A percentile compares a stretch with the other conserved stretches of the same genome.
Conservation (phyloP, 2,113 vertebrate genomes). For the Melanostigma gelatinosum region DNA sequence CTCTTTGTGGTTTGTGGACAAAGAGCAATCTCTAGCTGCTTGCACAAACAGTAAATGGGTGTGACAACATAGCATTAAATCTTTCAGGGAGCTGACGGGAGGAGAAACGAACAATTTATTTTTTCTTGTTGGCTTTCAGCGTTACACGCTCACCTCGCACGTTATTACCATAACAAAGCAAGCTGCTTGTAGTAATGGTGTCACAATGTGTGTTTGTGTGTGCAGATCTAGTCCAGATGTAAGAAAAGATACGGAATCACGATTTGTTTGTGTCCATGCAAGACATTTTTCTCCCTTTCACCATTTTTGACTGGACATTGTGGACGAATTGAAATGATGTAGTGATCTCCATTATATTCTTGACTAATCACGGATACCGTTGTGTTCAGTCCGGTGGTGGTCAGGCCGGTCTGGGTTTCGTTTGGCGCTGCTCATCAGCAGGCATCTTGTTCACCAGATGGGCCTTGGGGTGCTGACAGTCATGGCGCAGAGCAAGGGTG, state of each 20-base stretch:
- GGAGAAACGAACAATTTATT: not conserved
- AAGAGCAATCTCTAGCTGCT: constrained; percentile 20
- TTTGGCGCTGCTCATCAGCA: constrained; percentile 56
- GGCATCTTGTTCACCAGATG: constrained; percentile 68
- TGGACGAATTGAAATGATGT: not conserved
- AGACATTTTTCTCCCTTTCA: not conserved
- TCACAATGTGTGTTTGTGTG: not conserved
- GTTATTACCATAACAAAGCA: constrained; percentile 22
- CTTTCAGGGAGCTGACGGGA: not conserved
- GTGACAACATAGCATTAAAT: constrained; percentile 35
- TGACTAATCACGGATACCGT: not conserved
- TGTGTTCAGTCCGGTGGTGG: constrained; percentile 5
- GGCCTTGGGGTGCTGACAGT: constrained; percentile 39
- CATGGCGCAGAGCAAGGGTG: constrained; percentile 42
- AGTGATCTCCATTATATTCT: not conserved
- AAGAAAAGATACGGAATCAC: not conserved
- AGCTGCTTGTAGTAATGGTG: not conserved
- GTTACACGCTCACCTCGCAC: not conserved
- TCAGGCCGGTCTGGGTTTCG: constrained; percentile 20
- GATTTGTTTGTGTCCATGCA: constrained; percentile 1
- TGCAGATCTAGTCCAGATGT: not conserved
- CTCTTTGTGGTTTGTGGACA: constrained; percentile 34
- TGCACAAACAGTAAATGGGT: constrained; percentile 20
- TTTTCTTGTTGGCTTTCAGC: not conserved
- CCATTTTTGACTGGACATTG: not conserved